Base-by-base conservation (phyloP, 1,140 invertebrate species). In the Apis florea region DNA sequence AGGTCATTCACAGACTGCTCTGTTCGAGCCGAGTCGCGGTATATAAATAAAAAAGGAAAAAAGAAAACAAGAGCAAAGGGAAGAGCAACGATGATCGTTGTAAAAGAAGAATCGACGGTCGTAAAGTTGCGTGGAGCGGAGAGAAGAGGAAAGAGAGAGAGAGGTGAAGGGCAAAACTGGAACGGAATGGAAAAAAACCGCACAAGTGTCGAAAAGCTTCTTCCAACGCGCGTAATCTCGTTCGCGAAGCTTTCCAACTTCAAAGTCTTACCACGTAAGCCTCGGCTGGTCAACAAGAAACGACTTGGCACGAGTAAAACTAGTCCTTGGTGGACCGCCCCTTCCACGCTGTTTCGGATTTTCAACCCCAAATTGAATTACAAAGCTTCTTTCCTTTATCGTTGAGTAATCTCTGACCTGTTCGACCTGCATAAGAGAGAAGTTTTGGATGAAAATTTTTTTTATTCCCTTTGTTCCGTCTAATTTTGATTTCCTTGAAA, bases 171-270 rank as follows among this genome's bases (percentile, higher is more conserved):
- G 26, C 17, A 51, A 67, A 83, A 61, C 40, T 70, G 58, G 61
- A 40, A 40, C 0, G 31, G 70, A 24, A 31, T 66, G 31, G 66
- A 89, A 89, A 88, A 40, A 89, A 89, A 82, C 84, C 86, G 66
- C 83, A 84, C 76, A 83, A 89, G 86, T 87, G 89, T 86, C 84
- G 83, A 79, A 79, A 83, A 83, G 83, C 86, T 83, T 73, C 75
- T 82, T 85, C 26, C 51, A 24, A 67, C 56, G 49, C 69, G 61
- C 56, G 64, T 89, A 89, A 91, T 90, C 89, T 87, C 72, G 78
- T 91, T 91, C 75, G 63, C 31, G 89, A 91, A 91, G 86, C 90
- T 90, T 84, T 87, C 84, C 85, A 90, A 90, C 87, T 88, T 88
- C 88, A 83, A 88, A 88, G 84, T 88, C 85, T 59, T 63, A 71